These are phyloP conservation scores for Leucophenga montana DNA, from an alignment of 2,888 invertebrate genomes.

Conservation along the genomic window DNA sequence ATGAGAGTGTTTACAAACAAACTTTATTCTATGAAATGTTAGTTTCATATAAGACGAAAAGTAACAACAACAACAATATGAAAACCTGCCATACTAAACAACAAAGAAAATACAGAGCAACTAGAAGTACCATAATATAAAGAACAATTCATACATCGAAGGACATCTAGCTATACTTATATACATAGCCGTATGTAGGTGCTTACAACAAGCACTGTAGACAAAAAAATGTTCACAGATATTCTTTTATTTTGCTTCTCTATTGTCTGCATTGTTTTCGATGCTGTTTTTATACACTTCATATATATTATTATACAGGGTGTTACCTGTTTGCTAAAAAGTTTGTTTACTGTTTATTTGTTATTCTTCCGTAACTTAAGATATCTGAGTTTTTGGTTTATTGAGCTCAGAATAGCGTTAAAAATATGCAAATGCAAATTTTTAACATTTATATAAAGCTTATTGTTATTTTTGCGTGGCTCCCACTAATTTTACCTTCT, in stretches of 20 bases:
- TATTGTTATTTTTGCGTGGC: too few species aligned
- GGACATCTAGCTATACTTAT: conserved; percentile 41
- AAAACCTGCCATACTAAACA: neutral
- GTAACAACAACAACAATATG: conserved; percentile 13
- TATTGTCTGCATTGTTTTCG: conserved; percentile 23
- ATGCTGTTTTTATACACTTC: conserved; percentile 3
- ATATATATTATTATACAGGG: neutral
- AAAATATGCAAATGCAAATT: too few species aligned
- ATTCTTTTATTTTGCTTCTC: conserved; percentile 13
- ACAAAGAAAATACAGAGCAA: neutral
- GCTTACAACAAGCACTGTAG: conserved; percentile 54
- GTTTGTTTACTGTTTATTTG: too few species aligned
- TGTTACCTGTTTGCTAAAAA: too few species aligned
- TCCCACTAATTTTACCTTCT: too few species aligned
- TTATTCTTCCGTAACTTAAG: too few species aligned
- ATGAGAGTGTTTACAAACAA: conserved; percentile 41
- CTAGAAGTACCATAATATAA: conserved; percentile 22
- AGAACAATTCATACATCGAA: conserved; percentile 14
- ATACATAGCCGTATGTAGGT: conserved; percentile 12
- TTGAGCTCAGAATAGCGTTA: too few species aligned
- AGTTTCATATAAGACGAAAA: conserved; percentile 14
- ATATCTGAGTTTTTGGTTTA: too few species aligned
- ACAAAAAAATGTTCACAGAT: conserved; percentile 37
- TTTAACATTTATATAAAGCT: too few species aligned
- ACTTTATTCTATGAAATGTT: too few species aligned